Conservation (phyloP, 2,113 vertebrate genomes). For the Apus apus region DNA sequence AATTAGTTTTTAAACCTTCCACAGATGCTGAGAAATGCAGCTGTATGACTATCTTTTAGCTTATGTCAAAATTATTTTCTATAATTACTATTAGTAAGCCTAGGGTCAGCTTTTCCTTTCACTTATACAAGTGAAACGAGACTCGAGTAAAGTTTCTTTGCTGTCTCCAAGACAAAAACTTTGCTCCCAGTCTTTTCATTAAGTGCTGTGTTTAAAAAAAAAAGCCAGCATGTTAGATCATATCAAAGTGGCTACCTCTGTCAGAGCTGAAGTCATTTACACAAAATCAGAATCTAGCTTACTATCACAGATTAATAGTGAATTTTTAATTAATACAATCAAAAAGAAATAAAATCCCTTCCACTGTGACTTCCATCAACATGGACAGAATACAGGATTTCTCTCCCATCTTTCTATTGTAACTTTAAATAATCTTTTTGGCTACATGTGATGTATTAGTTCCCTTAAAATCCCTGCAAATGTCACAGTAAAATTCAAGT, state of each 20-base stretch:
- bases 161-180: constrained; percentile 11
- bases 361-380: neutral
- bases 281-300: neutral
- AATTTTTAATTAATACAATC: constrained; percentile 1
- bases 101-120: constrained; percentile 34
- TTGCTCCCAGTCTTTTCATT: constrained; percentile 22
- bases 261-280: neutral
- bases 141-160: constrained; percentile 8
- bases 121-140: constrained; percentile 7
- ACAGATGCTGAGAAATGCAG: neutral
- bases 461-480: constrained; percentile 13
- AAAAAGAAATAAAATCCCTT: neutral
- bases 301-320: neutral
- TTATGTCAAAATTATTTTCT: constrained; percentile 42
- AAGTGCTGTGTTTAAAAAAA: constrained; percentile 26
- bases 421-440: neutral
- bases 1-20: neutral
- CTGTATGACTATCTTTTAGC: neutral
- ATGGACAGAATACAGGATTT: neutral
- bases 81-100: constrained; percentile 31
- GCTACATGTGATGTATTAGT: neutral
- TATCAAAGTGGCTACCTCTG: neutral
- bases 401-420: neutral
- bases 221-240: constrained; percentile 1
- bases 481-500: neutral